A percentile compares a stretch with the other conserved stretches of the same genome.
phyloP scores from a whole-genome alignment of 1,140 invertebrate species.

The Rhagoletis pomonella region DNA sequence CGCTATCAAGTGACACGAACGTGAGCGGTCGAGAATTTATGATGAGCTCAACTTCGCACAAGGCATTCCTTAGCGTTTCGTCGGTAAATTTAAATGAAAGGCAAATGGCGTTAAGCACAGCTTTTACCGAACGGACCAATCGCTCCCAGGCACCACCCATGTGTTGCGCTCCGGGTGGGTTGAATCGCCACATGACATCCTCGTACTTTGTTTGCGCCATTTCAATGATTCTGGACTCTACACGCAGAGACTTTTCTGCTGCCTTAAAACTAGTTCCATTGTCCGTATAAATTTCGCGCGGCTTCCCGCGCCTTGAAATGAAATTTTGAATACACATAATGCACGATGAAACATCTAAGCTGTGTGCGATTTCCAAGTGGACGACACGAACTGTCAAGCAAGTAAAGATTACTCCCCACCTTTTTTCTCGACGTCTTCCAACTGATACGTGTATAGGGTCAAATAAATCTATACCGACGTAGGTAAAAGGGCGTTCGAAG shows the following conservation, averaged over 20 bases:
- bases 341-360: constrained; percentile 2
- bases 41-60: constrained; percentile 43
- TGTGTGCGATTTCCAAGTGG: constrained; percentile 30
- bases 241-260: not conserved
- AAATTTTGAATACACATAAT: constrained; percentile 52
- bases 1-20: no score
- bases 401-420: constrained; percentile 52
- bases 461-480: constrained; percentile 38
- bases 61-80: constrained; percentile 1
- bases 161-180: constrained; percentile 61
- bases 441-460: constrained; percentile 5
- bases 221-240: not conserved
- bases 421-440: constrained; percentile 13
- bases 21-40: not conserved
- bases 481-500: constrained; percentile 43
- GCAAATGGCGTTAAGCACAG: constrained; percentile 34
- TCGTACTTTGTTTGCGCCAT: not conserved
- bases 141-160: constrained; percentile 67
- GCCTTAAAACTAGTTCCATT: constrained; percentile 54
- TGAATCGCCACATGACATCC: constrained; percentile 60
- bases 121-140: constrained; percentile 60
- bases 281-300: constrained; percentile 36
- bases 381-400: constrained; percentile 37
- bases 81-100: constrained; percentile 34
- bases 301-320: constrained; percentile 20